Percentiles rank a stretch among this genome's conserved stretches.
phyloP scores from a whole-genome alignment of 2,888 invertebrate genomes.

The Alentia gelatinosa region DNA sequence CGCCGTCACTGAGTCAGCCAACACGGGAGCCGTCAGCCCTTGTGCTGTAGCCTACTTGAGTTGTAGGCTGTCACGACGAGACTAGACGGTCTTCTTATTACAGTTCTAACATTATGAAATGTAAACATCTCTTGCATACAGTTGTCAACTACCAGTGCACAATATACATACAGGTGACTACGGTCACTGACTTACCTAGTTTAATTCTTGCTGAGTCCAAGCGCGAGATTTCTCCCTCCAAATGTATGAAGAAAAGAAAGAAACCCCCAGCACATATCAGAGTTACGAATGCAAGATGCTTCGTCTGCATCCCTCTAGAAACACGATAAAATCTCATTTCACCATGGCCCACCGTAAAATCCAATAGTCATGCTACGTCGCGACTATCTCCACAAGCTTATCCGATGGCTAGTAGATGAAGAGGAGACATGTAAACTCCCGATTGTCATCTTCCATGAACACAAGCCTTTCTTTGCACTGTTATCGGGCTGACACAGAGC shows the following conservation, averaged over 20 bases:
- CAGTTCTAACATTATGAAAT: too few species aligned
- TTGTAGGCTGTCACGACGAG: too few species aligned
- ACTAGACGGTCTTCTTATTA: too few species aligned
- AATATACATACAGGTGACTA: neutral
- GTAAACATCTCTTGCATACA: too few species aligned
- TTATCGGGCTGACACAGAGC: slow-evolving; percentile 31
- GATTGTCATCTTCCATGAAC: slow-evolving; percentile 43
- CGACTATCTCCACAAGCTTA: neutral
- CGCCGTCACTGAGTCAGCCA: too few species aligned
- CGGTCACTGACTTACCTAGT: slow-evolving; percentile 63
- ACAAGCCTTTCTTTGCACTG: slow-evolving; percentile 41
- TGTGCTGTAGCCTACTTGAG: too few species aligned
- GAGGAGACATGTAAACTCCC: neutral
- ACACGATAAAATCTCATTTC: slow-evolving; percentile 49
- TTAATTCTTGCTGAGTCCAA: slow-evolving; percentile 64
- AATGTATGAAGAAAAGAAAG: slow-evolving; percentile 54
- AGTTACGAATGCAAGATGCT: slow-evolving; percentile 46
- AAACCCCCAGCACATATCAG: slow-evolving; percentile 17
- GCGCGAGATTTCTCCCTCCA: slow-evolving; percentile 62
- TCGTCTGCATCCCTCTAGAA: slow-evolving; percentile 53
- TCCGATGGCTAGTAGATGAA: neutral
- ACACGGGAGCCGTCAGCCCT: too few species aligned
- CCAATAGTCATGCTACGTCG: neutral
- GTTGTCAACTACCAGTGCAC: too few species aligned
- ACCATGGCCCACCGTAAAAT: slow-evolving; percentile 50